A percentile compares a stretch with the other conserved stretches of the same genome.
These are phyloP conservation scores for Epizoanthus rinbou DNA, from an alignment of 92 coral and sea anemone species.

Conservation along the genomic window DNA sequence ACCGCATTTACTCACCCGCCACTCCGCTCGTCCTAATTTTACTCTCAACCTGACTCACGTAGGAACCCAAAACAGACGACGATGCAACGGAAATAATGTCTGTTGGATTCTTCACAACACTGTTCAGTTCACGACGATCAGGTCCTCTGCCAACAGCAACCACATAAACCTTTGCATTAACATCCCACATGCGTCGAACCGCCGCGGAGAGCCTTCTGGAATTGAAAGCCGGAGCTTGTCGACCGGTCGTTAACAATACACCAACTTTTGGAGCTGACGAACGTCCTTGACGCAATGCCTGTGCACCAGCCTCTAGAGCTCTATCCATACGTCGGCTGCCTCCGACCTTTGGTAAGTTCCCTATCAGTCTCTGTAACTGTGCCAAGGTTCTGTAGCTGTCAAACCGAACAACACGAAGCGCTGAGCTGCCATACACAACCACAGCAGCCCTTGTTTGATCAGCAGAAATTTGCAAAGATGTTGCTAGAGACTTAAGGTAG, in stretches of 20 bases:
- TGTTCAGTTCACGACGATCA: conserved; percentile 61
- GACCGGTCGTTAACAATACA: conserved; percentile 78
- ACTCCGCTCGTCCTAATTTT: conserved; percentile 16
- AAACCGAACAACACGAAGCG: conserved; percentile 62
- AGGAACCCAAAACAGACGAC: background rate
- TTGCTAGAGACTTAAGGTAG: conserved; percentile 70
- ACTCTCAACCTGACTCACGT: conserved; percentile 5
- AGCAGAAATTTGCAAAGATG: conserved; percentile 60
- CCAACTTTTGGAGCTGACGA: conserved; percentile 69
- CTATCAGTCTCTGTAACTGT: conserved; percentile 43
- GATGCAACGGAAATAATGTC: conserved; percentile 45
- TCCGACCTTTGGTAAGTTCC: conserved; percentile 25
- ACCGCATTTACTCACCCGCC: conserved; percentile 1
- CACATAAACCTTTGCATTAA: conserved; percentile 68
- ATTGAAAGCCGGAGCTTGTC: conserved; percentile 68
- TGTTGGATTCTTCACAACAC: conserved; percentile 58
- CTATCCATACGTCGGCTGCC: conserved; percentile 67
- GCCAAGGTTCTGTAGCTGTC: conserved; percentile 52
- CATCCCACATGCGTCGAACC: conserved; percentile 65
- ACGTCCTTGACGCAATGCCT: conserved; percentile 63
- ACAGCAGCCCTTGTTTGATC: conserved; percentile 78
- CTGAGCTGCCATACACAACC: conserved; percentile 65
- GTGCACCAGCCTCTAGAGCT: conserved; percentile 67
- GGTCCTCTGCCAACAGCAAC: conserved; percentile 63
- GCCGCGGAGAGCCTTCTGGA: conserved; percentile 55